Evolutionary conservation across 2,888 invertebrate genomes (phyloP).

Genomic region (Augiades crinisus): DNA sequence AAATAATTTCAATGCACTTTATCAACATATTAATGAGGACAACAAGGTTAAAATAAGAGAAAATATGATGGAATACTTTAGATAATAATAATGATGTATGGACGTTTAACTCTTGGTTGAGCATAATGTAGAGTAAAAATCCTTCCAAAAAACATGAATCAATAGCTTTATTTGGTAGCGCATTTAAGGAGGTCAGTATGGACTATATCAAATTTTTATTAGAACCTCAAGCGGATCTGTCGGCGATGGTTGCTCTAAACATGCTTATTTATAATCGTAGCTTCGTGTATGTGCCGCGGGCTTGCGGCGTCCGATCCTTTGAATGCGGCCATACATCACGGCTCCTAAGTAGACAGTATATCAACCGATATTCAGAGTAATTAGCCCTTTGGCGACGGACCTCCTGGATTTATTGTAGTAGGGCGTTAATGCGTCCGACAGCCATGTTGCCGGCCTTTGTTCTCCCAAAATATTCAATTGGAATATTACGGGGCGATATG

Average conservation of each 20-base stretch:
- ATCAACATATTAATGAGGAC: too few relatives aligned
- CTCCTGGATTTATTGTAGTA: slow-evolving; percentile 76
- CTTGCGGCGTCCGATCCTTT: slow-evolving; percentile 73
- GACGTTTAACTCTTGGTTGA: too few relatives aligned
- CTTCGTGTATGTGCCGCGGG: slow-evolving; percentile 55
- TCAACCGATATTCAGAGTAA: slow-evolving; percentile 77
- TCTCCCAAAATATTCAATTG: slow-evolving; percentile 74
- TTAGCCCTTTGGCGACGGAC: slow-evolving; percentile 79
- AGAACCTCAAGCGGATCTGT: slow-evolving; percentile 35
- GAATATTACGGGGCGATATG: slow-evolving; percentile 43
- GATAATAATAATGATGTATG: too few relatives aligned
- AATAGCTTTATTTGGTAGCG: background rate
- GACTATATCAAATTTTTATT: slow-evolving; percentile 10
- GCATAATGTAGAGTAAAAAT: background rate
- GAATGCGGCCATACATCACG: slow-evolving; percentile 74
- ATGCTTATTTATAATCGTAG: slow-evolving; percentile 74
- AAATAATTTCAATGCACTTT: too few relatives aligned
- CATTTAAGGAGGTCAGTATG: slow-evolving; percentile 3
- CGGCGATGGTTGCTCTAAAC: slow-evolving; percentile 73
- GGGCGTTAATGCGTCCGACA: slow-evolving; percentile 77
- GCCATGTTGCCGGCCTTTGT: slow-evolving; percentile 76
- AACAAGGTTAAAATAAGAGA: too few relatives aligned
- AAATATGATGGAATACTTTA: too few relatives aligned
- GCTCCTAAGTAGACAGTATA: slow-evolving; percentile 79
- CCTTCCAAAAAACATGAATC: background rate